Percentiles rank a stretch among this genome's conserved stretches.
These are phyloP conservation scores for Thumatha senex DNA, from an alignment of 2,888 invertebrate species.

Conservation along the genomic window DNA sequence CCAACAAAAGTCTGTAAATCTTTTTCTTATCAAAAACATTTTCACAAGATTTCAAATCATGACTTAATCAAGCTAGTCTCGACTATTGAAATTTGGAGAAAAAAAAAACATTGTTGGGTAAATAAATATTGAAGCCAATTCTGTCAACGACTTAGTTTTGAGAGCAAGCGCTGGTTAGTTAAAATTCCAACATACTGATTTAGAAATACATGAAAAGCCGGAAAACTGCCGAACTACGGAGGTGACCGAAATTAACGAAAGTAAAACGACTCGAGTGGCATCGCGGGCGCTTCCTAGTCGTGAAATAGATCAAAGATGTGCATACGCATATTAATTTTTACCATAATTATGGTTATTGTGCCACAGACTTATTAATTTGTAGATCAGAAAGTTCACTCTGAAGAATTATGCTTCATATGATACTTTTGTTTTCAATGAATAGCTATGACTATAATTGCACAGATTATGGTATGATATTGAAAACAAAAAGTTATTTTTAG, in stretches of 20 bases:
- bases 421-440: too few species aligned
- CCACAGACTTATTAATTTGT: not conserved
- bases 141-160: conserved; percentile 15
- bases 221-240: conserved; percentile 28
- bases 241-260: conserved; percentile 33
- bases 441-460: too few species aligned
- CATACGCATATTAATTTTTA: conserved; percentile 54
- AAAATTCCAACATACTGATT: conserved; percentile 39
- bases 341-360: conserved; percentile 58
- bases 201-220: conserved; percentile 36
- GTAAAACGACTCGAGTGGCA: conserved; percentile 22
- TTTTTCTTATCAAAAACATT: too few species aligned
- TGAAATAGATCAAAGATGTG: conserved; percentile 68
- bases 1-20: too few species aligned
- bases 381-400: not conserved
- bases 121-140: not conserved
- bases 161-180: conserved; percentile 28
- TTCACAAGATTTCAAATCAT: too few species aligned
- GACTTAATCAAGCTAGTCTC: too few species aligned
- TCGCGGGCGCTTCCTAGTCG: conserved; percentile 55
- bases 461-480: too few species aligned
- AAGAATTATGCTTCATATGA: too few species aligned
- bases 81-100: too few species aligned
- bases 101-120: too few species aligned
- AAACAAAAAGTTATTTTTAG: too few species aligned